Conservation (phyloP, 2,888 invertebrate genomes). For the Hirtodrosophila trivittata region DNA sequence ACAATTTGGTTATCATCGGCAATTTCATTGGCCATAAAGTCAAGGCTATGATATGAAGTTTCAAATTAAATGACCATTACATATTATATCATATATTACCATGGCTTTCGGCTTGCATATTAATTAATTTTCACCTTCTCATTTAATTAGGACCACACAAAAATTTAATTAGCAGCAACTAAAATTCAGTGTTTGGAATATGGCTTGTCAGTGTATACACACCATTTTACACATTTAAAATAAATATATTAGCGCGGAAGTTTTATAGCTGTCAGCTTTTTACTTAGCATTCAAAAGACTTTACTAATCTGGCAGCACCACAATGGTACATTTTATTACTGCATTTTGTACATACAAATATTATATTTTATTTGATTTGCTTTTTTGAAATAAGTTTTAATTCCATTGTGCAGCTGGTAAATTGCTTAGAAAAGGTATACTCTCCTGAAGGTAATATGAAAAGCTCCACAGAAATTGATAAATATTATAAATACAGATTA, state of each 20-base stretch:
- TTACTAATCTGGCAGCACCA: slow-evolving; percentile 12
- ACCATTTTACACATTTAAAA: background rate
- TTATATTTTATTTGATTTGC: too few relatives aligned
- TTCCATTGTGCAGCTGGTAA: too few relatives aligned
- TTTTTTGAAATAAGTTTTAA: too few relatives aligned
- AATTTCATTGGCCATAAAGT: slow-evolving; percentile 10
- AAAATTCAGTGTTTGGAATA: background rate
- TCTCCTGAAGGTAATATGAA: too few relatives aligned
- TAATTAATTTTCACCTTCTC: slow-evolving; percentile 8
- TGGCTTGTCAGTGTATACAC: slow-evolving; percentile 10
- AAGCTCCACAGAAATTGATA: too few relatives aligned
- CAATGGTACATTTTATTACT: background rate
- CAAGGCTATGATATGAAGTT: slow-evolving; percentile 20
- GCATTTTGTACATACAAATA: background rate
- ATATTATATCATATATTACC: background rate
- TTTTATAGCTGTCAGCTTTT: slow-evolving; percentile 21
- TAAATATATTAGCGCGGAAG: background rate
- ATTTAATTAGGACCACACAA: slow-evolving; percentile 25
- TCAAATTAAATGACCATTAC: slow-evolving; percentile 1
- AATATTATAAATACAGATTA: too few relatives aligned
- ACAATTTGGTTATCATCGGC: slow-evolving; percentile 31
- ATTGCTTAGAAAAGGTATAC: too few relatives aligned
- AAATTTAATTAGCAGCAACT: slow-evolving; percentile 31
- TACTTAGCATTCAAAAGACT: background rate
- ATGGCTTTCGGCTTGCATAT: too few relatives aligned